Conservation (phyloP, 2,113 vertebrate genomes). For the Lipophrys pholis region DNA sequence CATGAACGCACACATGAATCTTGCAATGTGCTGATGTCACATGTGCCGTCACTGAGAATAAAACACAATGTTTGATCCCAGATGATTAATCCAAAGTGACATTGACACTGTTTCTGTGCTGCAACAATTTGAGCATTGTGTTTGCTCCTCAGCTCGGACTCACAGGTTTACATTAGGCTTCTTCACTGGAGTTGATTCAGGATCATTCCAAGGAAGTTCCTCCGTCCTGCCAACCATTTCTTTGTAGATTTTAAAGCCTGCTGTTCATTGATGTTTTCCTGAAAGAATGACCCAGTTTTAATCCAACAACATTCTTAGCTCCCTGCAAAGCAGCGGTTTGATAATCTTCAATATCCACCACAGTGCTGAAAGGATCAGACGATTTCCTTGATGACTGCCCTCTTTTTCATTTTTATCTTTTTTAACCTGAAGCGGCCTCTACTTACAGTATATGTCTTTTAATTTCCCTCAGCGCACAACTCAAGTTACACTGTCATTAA, state of each 20-base stretch:
- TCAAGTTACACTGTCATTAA: slow-evolving; percentile 10
- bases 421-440: neutral
- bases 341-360: neutral
- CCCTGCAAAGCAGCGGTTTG: neutral
- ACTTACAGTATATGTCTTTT: slow-evolving; percentile 16
- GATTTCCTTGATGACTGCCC: neutral
- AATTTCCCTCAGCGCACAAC: neutral
- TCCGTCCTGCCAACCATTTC: neutral
- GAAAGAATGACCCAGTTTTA: slow-evolving; percentile 5
- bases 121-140: no score
- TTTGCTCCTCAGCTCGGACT: slow-evolving; percentile 3
- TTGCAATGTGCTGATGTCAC: neutral
- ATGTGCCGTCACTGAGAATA: neutral
- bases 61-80: neutral
- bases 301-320: neutral
- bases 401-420: slow-evolving; percentile 1
- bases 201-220: neutral
- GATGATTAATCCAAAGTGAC: neutral
- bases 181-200: neutral
- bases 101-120: no score
- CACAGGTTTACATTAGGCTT: neutral
- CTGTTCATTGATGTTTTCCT: neutral
- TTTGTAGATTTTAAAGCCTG: neutral
- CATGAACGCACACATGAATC: neutral
- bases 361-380: slow-evolving; percentile 4